Evolutionary conservation across 2,797 vertebrate species (phyloP).

Genomic region (Sebastes steindachneri): DNA sequence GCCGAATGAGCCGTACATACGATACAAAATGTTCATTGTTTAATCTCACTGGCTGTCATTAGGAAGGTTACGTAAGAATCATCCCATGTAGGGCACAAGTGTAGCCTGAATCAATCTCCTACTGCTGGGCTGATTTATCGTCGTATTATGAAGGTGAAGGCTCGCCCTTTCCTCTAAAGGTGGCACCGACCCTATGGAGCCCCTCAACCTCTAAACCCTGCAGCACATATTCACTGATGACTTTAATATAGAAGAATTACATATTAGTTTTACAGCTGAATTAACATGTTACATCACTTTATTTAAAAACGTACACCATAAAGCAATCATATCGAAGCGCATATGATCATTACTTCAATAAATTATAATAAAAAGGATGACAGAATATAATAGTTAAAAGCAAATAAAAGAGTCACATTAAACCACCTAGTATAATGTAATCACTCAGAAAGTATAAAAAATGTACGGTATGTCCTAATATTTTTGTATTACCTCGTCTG

Average conservation of each 20-base stretch:
- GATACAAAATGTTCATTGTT: slow-evolving; percentile 55
- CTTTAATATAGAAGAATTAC: background rate
- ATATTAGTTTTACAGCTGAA: background rate
- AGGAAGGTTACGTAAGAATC: slow-evolving; percentile 35
- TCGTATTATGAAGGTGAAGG: slow-evolving; percentile 40
- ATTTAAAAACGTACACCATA: background rate
- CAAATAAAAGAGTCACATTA: background rate
- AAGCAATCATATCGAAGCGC: background rate
- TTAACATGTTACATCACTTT: background rate
- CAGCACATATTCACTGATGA: background rate
- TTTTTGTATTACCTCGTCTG: background rate
- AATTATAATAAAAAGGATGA: background rate
- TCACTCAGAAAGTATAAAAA: background rate
- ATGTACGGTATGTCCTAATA: background rate
- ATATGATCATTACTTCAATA: background rate
- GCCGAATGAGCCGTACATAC: slow-evolving; percentile 29
- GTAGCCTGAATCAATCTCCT: slow-evolving; percentile 57
- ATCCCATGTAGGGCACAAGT: slow-evolving; percentile 21
- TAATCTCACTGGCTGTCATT: slow-evolving; percentile 52
- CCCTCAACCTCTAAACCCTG: background rate
- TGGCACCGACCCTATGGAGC: slow-evolving; percentile 22
- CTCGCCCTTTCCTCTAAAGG: slow-evolving; percentile 23
- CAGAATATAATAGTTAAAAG: background rate
- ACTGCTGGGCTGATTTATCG: slow-evolving; percentile 64
- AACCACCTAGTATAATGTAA: background rate